A percentile compares a stretch with the other conserved stretches of the same genome.
Conservation (phyloP, 2,888 invertebrate genomes). For the Cephus sareptanus region DNA sequence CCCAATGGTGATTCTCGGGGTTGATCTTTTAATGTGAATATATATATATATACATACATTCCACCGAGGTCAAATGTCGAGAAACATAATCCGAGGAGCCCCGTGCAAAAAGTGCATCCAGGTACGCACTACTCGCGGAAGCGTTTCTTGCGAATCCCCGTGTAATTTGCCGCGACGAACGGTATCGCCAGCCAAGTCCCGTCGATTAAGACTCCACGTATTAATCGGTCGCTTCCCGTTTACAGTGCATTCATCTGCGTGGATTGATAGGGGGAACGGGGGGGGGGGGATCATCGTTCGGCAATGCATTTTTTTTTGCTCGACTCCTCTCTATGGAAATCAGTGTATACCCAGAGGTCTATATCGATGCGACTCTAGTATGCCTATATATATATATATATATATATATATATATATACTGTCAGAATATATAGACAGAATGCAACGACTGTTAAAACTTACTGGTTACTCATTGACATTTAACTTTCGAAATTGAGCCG, state of each 20-base stretch:
- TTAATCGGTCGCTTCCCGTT: neutral
- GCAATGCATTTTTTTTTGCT: neutral
- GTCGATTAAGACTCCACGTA: neutral
- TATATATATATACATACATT: too few relatives aligned
- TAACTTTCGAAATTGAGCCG: conserved; percentile 59
- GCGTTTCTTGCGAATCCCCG: neutral
- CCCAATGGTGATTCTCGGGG: neutral
- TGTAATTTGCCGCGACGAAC: neutral
- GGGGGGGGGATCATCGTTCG: neutral
- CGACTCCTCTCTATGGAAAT: neutral
- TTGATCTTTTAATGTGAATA: neutral
- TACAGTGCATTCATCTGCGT: neutral
- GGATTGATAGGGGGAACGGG: neutral
- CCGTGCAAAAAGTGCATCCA: neutral
- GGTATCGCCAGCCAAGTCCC: neutral
- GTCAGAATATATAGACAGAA: neutral
- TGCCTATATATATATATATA: too few relatives aligned
- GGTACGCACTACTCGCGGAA: neutral
- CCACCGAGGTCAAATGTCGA: neutral
- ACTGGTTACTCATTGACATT: conserved; percentile 52
- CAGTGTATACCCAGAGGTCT: neutral
- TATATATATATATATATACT: too few relatives aligned
- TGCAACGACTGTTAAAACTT: neutral
- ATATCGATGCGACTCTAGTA: too few relatives aligned
- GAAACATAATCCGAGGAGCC: neutral